These are phyloP conservation scores for Cosmia trapezina DNA, from an alignment of 2,888 invertebrate genomes.

Conservation along the genomic window DNA sequence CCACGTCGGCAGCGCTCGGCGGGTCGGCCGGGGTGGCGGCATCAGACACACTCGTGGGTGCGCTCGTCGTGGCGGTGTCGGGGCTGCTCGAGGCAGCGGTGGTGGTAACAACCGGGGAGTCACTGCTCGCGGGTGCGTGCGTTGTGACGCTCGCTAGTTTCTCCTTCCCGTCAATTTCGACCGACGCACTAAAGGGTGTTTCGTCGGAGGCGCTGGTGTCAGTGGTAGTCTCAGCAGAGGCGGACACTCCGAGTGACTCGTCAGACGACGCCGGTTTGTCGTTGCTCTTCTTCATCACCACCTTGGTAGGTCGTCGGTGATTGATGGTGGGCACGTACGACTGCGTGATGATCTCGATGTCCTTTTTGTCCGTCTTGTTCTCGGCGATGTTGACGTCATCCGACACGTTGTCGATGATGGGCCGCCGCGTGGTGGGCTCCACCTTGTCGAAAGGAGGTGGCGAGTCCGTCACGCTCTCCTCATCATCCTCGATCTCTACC, in stretches of 20 bases:
- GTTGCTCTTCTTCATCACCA: constrained; percentile 79
- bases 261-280: constrained; percentile 69
- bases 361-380: constrained; percentile 78
- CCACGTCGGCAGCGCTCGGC: background rate
- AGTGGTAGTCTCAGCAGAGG: constrained; percentile 67
- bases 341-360: constrained; percentile 85
- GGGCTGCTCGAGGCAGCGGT: background rate
- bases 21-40: constrained; percentile 8
- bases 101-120: constrained; percentile 13
- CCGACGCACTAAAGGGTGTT: constrained; percentile 44
- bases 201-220: constrained; percentile 59
- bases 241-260: constrained; percentile 53
- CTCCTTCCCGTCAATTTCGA: constrained; percentile 20
- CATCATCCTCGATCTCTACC: constrained; percentile 85
- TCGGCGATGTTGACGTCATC: constrained; percentile 72
- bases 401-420: constrained; percentile 86
- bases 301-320: constrained; percentile 83
- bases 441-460: constrained; percentile 82
- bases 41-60: background rate
- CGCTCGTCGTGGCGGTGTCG: constrained; percentile 1
- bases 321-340: constrained; percentile 84
- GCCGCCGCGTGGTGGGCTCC: constrained; percentile 84
- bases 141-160: constrained; percentile 5
- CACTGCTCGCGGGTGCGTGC: constrained; percentile 4
- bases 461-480: constrained; percentile 82